Evolutionary conservation across 2,888 invertebrate genomes (phyloP), one percentile per base, ranked within the genome.

Genomic region (Blomia tropicalis): DNA sequence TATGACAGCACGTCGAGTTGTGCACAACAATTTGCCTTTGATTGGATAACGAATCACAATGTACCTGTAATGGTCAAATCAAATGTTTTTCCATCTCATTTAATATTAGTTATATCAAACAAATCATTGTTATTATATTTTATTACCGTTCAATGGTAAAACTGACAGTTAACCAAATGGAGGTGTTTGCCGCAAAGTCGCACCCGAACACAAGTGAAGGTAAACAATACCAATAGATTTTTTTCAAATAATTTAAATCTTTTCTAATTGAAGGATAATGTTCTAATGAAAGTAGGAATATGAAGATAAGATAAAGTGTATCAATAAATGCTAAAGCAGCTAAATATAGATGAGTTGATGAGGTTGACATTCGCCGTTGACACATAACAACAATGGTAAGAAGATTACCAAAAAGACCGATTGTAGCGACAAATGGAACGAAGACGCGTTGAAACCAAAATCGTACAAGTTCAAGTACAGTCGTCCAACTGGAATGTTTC

Each of bases 241-340:
- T 4, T 25, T 56, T 31, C 14, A 31, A 2, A 2, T 14, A 4
- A 31, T 22, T 27, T 23, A 32, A 23, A 3, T 29, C 31, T 11
- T 14, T 11, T 2, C 11, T 14, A 23, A 56, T 14, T 22, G 29
- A 27, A 25, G 78, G 76, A 69, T 81, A 80, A 71, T 82, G 80
- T 68, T 78, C 74, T 63, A 82, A 74, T 1, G 81, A 81, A 62
- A 84, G 74, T 41, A 81, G 73, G 68, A 84, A 77, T 43, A 79
- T 79, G 71, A 82, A 81, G 56, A 82, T 73, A 63, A 85, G 75
- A 73, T 83, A 83, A 63, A 83, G 75, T 63, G 83, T 77, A 70
- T 85, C 85, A 63, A 82, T 81, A 64, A 82, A 76, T 47, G 84
- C 84, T 67, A 85, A 73, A 0, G 83, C 83, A 61, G 83, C 81